Evolutionary conservation across 2,113 vertebrate genomes (phyloP).

Genomic region (Anas platyrhynchos): DNA sequence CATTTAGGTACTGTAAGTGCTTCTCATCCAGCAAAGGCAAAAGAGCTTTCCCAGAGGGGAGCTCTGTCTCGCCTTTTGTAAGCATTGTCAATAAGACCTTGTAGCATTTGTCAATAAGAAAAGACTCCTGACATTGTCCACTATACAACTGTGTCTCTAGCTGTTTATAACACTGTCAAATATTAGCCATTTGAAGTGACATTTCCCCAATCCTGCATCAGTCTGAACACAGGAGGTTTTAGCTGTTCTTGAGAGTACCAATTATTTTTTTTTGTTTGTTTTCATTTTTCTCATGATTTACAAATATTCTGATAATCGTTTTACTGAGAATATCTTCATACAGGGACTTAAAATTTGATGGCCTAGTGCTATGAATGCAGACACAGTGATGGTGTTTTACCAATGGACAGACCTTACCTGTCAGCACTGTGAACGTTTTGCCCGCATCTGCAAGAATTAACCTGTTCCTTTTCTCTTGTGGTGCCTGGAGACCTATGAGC

Average conservation of each 20-base stretch:
- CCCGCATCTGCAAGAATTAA: background rate
- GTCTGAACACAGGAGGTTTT: background rate
- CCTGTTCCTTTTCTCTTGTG: background rate
- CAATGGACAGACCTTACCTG: fast-evolving
- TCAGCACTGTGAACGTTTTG: fast-evolving
- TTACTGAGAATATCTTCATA: background rate
- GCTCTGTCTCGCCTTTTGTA: background rate
- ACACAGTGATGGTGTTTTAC: background rate
- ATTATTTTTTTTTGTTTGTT: background rate
- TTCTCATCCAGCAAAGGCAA: background rate
- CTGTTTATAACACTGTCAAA: background rate
- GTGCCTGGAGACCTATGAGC: background rate
- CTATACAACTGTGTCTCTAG: background rate
- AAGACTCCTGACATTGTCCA: background rate
- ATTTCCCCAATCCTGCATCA: background rate
- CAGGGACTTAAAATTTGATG: background rate
- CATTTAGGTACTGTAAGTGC: background rate
- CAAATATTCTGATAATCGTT: background rate
- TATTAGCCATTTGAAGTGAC: background rate
- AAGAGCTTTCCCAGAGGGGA: background rate
- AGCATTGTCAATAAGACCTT: background rate
- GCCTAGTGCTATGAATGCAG: background rate
- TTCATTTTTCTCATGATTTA: background rate
- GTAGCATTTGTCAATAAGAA: background rate
- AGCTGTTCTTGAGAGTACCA: background rate